Conservation (phyloP, 2,888 invertebrate genomes). For the Cosmia trapezina region DNA sequence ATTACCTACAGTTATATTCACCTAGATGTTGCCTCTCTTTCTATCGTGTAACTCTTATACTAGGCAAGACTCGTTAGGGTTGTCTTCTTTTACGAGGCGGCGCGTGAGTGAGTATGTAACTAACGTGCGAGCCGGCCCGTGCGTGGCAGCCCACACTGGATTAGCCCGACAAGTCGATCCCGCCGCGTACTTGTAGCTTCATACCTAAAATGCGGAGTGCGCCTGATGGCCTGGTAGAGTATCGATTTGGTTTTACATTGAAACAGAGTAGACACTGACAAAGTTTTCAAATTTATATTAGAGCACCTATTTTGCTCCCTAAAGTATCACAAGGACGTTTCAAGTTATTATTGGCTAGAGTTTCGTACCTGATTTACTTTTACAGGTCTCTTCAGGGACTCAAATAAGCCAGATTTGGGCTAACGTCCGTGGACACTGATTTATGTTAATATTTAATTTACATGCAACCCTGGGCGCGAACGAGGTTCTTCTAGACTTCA, state of each 20-base stretch:
- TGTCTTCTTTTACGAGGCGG: no score
- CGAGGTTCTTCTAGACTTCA: conserved; percentile 20
- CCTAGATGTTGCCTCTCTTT: no score
- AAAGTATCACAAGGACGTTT: not conserved
- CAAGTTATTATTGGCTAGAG: conserved; percentile 28
- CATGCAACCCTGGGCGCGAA: conserved; percentile 49
- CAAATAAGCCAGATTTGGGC: conserved; percentile 18
- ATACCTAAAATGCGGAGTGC: no score
- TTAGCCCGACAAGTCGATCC: no score
- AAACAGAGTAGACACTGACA: not conserved
- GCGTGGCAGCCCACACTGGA: no score
- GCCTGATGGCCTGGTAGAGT: no score
- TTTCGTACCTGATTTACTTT: conserved; percentile 38
- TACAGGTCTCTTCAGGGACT: conserved; percentile 37
- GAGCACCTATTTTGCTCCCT: not conserved
- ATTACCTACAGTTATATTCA: no score
- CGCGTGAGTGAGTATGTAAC: no score
- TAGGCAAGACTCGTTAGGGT: no score
- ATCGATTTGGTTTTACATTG: not conserved
- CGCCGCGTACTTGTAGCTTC: no score
- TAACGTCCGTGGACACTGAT: conserved; percentile 51
- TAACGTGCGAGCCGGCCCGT: no score
- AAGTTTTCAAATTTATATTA: conserved; percentile 8
- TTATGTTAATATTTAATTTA: conserved; percentile 62
- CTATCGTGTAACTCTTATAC: no score